Conservation (phyloP, 2,797 vertebrate genomes). For the Aulostomus chinensis region DNA sequence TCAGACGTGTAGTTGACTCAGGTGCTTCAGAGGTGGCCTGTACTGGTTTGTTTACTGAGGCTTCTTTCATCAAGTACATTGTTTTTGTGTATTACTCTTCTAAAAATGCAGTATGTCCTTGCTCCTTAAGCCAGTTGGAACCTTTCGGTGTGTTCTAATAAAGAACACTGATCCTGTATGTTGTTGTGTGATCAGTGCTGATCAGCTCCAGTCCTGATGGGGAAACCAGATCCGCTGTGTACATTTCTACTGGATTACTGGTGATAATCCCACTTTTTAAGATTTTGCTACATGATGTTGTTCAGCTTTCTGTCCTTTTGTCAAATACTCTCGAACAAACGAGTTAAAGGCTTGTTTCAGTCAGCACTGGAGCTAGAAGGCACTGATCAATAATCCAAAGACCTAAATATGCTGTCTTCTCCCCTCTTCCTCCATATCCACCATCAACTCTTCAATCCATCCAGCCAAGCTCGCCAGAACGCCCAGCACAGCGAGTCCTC, state of each 20-base stretch:
- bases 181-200: conserved; percentile 44
- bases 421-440: not conserved
- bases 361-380: conserved; percentile 30
- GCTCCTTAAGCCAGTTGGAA: too few relatives aligned
- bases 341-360: not conserved
- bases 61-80: too few relatives aligned
- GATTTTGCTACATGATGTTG: too few relatives aligned
- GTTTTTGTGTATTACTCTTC: too few relatives aligned
- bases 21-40: too few relatives aligned
- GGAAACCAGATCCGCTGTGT: not conserved
- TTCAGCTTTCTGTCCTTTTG: too few relatives aligned
- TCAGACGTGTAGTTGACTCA: too few relatives aligned
- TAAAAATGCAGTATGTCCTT: too few relatives aligned
- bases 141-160: not conserved
- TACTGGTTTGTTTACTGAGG: too few relatives aligned
- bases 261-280: too few relatives aligned
- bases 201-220: conserved; percentile 37
- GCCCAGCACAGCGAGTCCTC: conserved; percentile 81
- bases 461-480: conserved; percentile 92
- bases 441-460: not conserved
- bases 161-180: not conserved
- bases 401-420: conserved; percentile 15
- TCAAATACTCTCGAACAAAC: not conserved
- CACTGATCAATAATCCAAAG: conserved; percentile 20
- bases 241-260: too few relatives aligned